Conservation (phyloP, 2,797 vertebrate species). For the Phataginus tricuspis region DNA sequence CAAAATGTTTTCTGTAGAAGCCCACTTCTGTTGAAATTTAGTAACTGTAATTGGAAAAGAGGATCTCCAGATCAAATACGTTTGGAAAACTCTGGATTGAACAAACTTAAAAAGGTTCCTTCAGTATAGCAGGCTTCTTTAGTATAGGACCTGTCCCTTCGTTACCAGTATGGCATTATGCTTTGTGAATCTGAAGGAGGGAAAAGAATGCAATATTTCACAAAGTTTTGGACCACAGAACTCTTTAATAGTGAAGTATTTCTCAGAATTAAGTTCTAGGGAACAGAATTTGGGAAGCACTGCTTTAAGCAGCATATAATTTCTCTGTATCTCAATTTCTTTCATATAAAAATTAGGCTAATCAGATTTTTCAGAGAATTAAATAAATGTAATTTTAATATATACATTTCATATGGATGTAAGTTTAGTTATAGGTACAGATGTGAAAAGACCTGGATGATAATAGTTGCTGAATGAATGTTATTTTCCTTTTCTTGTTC, state of each 20-base stretch:
- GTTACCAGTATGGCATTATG: background rate
- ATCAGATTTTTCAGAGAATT: background rate
- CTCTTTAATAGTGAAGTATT: background rate
- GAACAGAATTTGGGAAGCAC: background rate
- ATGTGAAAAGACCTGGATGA: background rate
- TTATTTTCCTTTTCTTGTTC: background rate
- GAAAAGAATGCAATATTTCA: background rate
- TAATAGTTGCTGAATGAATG: background rate
- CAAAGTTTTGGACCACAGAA: background rate
- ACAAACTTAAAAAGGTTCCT: background rate
- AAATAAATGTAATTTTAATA: background rate
- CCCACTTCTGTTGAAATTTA: background rate
- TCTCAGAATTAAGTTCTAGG: background rate
- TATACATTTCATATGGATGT: background rate
- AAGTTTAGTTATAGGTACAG: background rate
- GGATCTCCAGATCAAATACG: background rate
- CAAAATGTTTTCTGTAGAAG: slow-evolving; percentile 23
- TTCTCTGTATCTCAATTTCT: background rate
- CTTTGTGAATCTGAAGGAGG: background rate
- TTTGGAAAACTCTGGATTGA: background rate
- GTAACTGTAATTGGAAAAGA: background rate
- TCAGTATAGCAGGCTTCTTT: background rate
- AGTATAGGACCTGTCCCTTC: background rate
- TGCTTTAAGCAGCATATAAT: background rate
- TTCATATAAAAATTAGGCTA: background rate